Evolutionary conservation across 2,797 vertebrate species (phyloP).

Genomic region (Pogoniulus pusillus): DNA sequence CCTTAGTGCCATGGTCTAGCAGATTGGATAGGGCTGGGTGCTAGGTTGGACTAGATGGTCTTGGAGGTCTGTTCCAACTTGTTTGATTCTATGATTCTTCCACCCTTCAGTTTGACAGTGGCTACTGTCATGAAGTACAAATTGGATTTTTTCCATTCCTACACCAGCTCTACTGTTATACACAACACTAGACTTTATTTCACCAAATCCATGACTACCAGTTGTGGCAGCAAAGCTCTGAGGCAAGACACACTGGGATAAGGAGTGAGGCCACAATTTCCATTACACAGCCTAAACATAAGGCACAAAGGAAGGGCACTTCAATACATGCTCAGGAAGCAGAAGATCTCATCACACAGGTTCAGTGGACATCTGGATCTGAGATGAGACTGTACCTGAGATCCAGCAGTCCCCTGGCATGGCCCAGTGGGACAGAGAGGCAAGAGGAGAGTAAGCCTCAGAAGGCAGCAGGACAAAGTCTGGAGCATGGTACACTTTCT

Average conservation of each 20-base stretch:
- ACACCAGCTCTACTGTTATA: background rate
- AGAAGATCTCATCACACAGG: background rate
- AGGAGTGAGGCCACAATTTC: rapidly evolving
- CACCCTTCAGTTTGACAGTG: background rate
- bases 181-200: background rate
- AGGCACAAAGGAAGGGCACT: background rate
- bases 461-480: background rate
- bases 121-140: background rate
- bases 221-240: background rate
- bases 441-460: background rate
- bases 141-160: background rate
- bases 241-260: rapidly evolving
- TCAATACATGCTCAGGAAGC: background rate
- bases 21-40: no score
- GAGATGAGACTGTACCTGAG: background rate
- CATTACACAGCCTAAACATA: background rate
- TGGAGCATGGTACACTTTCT: rapidly evolving
- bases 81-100: no score
- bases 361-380: background rate
- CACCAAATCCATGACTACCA: background rate
- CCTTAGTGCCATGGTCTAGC: no score
- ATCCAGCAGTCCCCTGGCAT: rapidly evolving
- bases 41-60: no score
- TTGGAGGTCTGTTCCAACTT: no score
- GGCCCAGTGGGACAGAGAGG: background rate